Evolutionary conservation across 2,113 vertebrate genomes (phyloP), one percentile per base, ranked within the genome.

Genomic region (Ascaphus truei): DNA sequence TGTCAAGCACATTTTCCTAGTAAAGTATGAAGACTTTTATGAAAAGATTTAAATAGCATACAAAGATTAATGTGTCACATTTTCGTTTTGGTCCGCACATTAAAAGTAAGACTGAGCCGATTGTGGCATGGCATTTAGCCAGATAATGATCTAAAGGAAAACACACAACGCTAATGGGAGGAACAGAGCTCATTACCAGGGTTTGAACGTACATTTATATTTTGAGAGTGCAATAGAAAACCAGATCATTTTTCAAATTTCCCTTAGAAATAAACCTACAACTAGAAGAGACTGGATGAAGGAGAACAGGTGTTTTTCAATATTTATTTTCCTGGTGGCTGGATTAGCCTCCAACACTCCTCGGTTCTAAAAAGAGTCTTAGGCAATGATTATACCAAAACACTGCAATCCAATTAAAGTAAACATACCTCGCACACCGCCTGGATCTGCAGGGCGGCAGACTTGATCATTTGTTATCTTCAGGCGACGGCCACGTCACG

Each of bases 11-110:
- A 61, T 71, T 71, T 61, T 36, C 45, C 57, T 57, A 52, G 31
- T 71, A 71, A 71, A 71, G 67, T 71, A 60, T 39, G 57, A 71
- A 61, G 56, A 61, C 45, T 71, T 71, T 71, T 71, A 71, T 71
- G 67, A 71, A 71, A 61, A 71, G 67, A 71, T 71, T 71, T 71
- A 71, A 71, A 71, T 71, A 71, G 67, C 67, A 71, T 71, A 61
- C 67, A 71, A 71, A 71, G 67, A 71, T 71, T 71, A 71, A 71
- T 71, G 67, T 61, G 67, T 61, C 67, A 71, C 67, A 61, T 71
- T 71, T 61, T 71, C 59, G 30, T 61, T 58, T 71, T 71, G 56
- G 56, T 71, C 56, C 57, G 41, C 56, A 61, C 67, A 71, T 71
- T 71, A 71, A 71, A 71, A 37, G 57, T 71, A 71, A 71, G 67